Conservation (phyloP, 2,797 vertebrate species). For the Catamblyrhynchus diadema region DNA sequence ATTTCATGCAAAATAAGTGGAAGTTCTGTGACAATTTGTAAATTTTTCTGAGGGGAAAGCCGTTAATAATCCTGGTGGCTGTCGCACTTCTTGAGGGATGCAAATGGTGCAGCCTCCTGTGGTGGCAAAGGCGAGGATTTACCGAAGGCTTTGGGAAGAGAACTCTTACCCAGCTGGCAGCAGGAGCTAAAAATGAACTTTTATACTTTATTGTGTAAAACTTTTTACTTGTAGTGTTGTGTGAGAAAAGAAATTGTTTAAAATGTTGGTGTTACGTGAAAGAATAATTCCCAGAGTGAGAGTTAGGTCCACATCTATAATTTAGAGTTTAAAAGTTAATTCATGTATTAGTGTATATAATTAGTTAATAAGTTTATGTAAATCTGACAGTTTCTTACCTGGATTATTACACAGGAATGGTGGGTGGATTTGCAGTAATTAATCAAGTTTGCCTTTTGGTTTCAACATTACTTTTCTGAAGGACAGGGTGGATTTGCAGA, state of each 20-base stretch:
- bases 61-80: background rate
- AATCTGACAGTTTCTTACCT: background rate
- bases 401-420: too few species aligned
- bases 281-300: background rate
- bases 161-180: background rate
- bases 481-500: background rate
- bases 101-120: background rate
- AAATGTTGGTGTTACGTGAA: rapidly evolving
- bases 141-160: background rate
- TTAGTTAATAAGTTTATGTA: background rate
- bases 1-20: background rate
- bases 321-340: background rate
- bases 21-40: background rate
- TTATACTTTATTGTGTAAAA: background rate
- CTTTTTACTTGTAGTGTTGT: background rate
- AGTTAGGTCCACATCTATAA: rapidly evolving
- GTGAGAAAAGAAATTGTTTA: background rate
- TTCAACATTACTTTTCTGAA: background rate
- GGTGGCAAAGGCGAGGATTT: background rate
- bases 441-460: background rate
- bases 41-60: background rate
- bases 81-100: background rate
- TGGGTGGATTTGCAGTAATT: background rate
- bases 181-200: background rate
- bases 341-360: background rate